phyloP scores from a whole-genome alignment of 2,797 vertebrate species.

The Paramormyrops hopkinsi region DNA sequence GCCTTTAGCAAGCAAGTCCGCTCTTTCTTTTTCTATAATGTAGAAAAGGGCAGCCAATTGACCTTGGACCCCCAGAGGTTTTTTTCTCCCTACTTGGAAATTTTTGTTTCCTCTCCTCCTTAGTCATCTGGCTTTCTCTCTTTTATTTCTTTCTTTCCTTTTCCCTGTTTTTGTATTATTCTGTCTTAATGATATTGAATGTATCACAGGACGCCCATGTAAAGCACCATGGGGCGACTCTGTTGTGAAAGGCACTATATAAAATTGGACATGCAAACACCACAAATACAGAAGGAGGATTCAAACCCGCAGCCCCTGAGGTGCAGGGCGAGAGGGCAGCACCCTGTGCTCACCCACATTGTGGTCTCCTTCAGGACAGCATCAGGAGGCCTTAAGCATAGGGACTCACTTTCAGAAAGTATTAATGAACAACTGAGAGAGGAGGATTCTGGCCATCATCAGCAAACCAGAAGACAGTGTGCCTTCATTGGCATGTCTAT shows the following conservation, averaged over 20 bases:
- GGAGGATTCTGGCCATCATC: not conserved
- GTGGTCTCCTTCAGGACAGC: not conserved
- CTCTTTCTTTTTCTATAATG: not conserved
- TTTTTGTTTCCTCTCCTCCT: not conserved
- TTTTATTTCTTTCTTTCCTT: not conserved
- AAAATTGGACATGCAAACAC: not conserved
- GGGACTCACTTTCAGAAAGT: not conserved
- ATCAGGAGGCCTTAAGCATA: not conserved
- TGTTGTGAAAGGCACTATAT: not conserved
- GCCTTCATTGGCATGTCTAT: not conserved
- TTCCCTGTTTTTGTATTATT: not conserved
- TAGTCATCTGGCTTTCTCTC: not conserved
- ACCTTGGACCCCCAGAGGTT: not conserved
- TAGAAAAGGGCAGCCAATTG: not conserved
- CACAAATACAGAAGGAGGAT: not conserved
- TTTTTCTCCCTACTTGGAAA: not conserved
- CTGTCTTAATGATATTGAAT: not conserved
- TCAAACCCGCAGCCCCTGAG: not conserved
- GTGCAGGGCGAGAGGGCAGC: not conserved
- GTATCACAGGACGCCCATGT: not conserved
- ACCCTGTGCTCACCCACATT: not conserved
- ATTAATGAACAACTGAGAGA: not conserved
- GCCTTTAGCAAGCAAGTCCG: not conserved
- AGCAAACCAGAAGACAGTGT: not conserved
- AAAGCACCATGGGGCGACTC: not conserved